These are phyloP conservation scores for Volucella bombylans DNA, from an alignment of 2,888 invertebrate genomes.

Conservation along the genomic window DNA sequence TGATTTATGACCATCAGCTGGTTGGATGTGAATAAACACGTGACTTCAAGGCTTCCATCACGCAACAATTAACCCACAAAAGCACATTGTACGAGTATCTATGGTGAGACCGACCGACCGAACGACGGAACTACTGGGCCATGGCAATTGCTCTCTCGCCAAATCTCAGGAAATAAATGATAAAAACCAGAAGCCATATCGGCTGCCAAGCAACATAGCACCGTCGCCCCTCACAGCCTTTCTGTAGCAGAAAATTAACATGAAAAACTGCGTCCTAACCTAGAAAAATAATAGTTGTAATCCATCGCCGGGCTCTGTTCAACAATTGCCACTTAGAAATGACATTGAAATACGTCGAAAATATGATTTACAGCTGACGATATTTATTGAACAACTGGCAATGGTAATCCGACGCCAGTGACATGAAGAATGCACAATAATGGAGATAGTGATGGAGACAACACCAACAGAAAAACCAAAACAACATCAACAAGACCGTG, in stretches of 20 bases:
- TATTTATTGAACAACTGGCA: slow-evolving; percentile 10
- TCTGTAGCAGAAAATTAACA: not conserved
- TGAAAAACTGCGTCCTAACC: slow-evolving; percentile 1
- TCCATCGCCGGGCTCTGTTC: slow-evolving; percentile 11
- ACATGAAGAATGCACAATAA: slow-evolving; percentile 25
- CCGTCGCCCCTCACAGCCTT: not conserved
- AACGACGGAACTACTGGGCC: slow-evolving; percentile 1
- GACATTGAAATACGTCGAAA: slow-evolving; percentile 8
- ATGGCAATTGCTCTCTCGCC: slow-evolving; percentile 16
- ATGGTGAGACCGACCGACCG: too few species aligned
- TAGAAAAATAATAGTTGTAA: slow-evolving; percentile 34
- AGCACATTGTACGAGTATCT: too few species aligned
- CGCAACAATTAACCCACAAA: slow-evolving; percentile 49
- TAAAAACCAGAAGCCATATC: slow-evolving; percentile 9
- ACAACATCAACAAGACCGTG: not conserved
- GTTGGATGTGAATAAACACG: slow-evolving; percentile 5
- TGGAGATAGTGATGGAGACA: slow-evolving; percentile 10
- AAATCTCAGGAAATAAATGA: slow-evolving; percentile 23
- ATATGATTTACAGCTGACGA: slow-evolving; percentile 15
- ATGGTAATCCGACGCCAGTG: slow-evolving; percentile 4
- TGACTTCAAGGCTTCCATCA: slow-evolving; percentile 45
- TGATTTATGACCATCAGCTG: slow-evolving; percentile 48
- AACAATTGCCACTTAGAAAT: slow-evolving; percentile 6
- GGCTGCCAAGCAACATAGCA: not conserved
- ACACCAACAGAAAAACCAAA: not conserved